These are phyloP conservation scores for Julus scandinavius DNA, from an alignment of 2,888 invertebrate genomes.

Conservation along the genomic window DNA sequence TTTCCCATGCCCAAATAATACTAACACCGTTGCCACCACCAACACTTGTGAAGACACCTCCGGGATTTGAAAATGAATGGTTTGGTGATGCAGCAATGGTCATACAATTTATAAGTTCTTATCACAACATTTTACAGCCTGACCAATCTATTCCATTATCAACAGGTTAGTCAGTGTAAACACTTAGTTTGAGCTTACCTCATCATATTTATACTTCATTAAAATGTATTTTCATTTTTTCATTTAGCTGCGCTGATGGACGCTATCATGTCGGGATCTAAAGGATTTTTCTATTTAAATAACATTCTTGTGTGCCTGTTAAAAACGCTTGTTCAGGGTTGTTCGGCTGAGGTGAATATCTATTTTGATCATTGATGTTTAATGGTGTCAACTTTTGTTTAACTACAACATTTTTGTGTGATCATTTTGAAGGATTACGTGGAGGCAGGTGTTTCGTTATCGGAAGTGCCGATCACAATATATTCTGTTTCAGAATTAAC, in stretches of 20 bases:
- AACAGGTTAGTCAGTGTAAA: not conserved
- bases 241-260: slow-evolving; percentile 31
- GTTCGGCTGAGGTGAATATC: not conserved
- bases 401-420: not conserved
- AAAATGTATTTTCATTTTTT: not conserved
- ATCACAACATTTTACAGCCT: not conserved
- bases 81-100: slow-evolving; percentile 45
- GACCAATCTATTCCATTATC: not conserved
- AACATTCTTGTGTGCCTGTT: slow-evolving; percentile 45
- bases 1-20: not conserved
- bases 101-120: slow-evolving; percentile 8
- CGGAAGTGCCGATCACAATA: slow-evolving; percentile 36
- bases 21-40: slow-evolving; percentile 1
- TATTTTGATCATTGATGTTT: not conserved
- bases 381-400: not conserved
- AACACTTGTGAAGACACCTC: not conserved
- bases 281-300: slow-evolving; percentile 47
- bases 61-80: slow-evolving; percentile 46
- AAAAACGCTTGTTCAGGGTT: slow-evolving; percentile 4
- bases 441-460: not conserved
- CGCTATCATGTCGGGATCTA: not conserved
- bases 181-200: not conserved
- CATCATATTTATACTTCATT: not conserved
- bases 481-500: slow-evolving; percentile 45
- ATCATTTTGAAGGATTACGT: not conserved